Conservation (phyloP, 2,113 vertebrate species). For the Serilophus lunatus region DNA sequence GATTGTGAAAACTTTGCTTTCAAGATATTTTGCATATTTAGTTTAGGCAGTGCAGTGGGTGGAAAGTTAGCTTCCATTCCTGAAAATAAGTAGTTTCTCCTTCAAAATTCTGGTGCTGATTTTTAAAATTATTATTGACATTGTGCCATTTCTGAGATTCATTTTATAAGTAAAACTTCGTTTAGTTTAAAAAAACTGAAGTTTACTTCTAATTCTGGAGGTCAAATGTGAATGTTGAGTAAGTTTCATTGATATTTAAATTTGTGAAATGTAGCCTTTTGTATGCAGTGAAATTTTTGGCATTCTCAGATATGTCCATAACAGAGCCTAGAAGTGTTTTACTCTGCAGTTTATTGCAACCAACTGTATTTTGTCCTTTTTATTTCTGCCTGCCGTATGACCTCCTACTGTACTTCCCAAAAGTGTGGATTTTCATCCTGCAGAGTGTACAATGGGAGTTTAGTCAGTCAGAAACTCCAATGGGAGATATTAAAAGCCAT, state of each 20-base stretch:
- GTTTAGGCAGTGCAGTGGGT: background rate
- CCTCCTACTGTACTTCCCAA: background rate
- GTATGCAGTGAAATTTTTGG: background rate
- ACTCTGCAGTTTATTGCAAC: background rate
- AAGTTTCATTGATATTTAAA: background rate
- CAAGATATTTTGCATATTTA: background rate
- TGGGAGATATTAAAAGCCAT: background rate
- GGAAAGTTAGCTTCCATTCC: background rate
- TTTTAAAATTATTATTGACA: background rate
- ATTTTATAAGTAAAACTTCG: background rate
- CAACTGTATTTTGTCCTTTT: background rate
- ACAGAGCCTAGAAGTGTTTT: background rate
- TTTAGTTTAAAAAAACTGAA: background rate
- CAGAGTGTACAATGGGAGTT: background rate
- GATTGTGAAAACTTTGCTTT: constrained; percentile 11
- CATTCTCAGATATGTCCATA: background rate
- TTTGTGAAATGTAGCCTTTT: background rate
- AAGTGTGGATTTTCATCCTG: background rate
- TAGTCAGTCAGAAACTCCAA: background rate
- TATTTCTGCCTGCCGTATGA: background rate
- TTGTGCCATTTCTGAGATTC: background rate
- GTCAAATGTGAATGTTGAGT: background rate
- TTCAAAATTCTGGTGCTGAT: background rate
- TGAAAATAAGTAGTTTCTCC: background rate
- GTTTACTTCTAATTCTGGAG: background rate